Base-by-base conservation (phyloP, 2,888 invertebrate genomes). In the Melitaea athalia region DNA sequence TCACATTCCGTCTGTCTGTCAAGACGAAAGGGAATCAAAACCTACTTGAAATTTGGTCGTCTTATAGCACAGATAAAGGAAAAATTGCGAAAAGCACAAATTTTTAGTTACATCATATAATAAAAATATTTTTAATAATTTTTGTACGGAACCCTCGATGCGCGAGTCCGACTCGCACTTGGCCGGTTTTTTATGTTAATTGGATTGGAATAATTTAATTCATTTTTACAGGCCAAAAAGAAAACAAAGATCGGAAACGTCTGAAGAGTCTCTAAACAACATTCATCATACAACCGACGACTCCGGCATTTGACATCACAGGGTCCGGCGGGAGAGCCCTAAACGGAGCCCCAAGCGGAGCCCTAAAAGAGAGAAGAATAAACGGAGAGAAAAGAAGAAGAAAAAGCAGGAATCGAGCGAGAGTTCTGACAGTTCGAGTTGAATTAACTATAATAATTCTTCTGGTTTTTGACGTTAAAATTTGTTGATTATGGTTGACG, bases 241-340 rank as follows among this genome's bases (percentile, higher is more conserved):
- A 72, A 90, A 88, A 70, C 89, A 86, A 55, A 91, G 90, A 75
- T 86, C 92, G 0, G 88, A 88, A n/a, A 85, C 89, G 0, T 92
- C 92, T 0, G 87, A 88, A 67, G 92, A 91, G 65, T 92, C 92
- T 0, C 53, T 87, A n/a, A 91, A 91, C 70, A 89, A 92, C 75
- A 81, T 89, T 63, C 91, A 92, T 2, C 92, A 92, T 62, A 92
- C 92, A 2, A 92, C 92, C 0, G 92, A 92, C 68, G 92, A 92
- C 60, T 92, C 92, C 33, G 92, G 92, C 63, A 92, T 92, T 88
- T 92, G 92, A 92, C 92, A 92, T 86, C 89, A 92, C 70, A 85
- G 91, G 49, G 84, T 89, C 69, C 84, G 90, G 63, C 84, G 89
- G 73, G 90, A 88, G 31, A 90, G 90, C 78, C 90, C 89, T 3